Base-by-base conservation (phyloP, 2,113 vertebrate species). In the Dunckerocampus dactyliophorus region DNA sequence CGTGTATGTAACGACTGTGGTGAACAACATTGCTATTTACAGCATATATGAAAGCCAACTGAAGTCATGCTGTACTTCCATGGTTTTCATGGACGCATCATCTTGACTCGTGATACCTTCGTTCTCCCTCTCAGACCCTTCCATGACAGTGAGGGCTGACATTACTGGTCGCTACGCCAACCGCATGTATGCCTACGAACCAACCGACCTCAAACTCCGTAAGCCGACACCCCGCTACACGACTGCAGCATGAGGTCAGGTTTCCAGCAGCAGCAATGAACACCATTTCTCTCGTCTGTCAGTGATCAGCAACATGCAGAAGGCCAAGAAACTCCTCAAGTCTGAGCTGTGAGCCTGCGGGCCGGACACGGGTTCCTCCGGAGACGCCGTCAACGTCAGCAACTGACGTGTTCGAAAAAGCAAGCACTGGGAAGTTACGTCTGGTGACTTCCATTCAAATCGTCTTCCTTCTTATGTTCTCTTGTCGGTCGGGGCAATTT, bases 71-170 rank as follows among this genome's bases (percentile, higher is more conserved):
- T n/a, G n/a, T n/a, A n/a, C n/a, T n/a, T n/a, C n/a, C n/a, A n/a
- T n/a, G n/a, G n/a, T n/a, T n/a, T n/a, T n/a, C n/a, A n/a, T n/a
- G n/a, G n/a, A n/a, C n/a, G n/a, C n/a, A n/a, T 28, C 24, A 28
- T 28, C 24, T 28, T 34, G 31, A 8, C 31, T 34, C 5, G 24
- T 34, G 31, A 34, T 34, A 34, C 31, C 6, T 34, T 34, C 2
- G 17, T 22, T 16, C 20, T 28, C 1, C 10, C 20, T 54, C 65
- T n/a, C 83, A 99, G 97, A 98, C 80, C 97, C 97, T 39, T 82
- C 95, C 16, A 92, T 98, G 91, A 98, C 96, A 0, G 95, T 99
- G 28, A 94, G 97, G 81, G 96, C 95, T 0, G 96, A 99, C 70
- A 87, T 99, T 77, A 91, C 88, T 0, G 94, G 97, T 8, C 94